phyloP scores from a whole-genome alignment of 2,888 invertebrate genomes.

The Liopterus haemorrhoidalis region DNA sequence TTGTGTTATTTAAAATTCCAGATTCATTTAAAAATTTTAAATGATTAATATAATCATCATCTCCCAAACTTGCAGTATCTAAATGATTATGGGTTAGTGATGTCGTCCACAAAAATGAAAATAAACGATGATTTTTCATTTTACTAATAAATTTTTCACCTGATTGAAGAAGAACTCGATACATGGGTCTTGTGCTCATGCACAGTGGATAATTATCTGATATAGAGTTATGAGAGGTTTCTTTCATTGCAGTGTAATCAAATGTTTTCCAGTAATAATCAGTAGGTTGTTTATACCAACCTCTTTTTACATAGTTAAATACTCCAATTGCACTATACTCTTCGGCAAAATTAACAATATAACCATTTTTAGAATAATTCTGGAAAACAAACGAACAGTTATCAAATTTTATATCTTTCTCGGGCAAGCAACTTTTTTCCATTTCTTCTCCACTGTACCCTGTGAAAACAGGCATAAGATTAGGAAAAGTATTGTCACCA shows the following conservation, averaged over 20 bases:
- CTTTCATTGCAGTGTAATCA: slow-evolving; percentile 57
- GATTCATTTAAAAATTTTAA: slow-evolving; percentile 48
- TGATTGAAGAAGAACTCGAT: slow-evolving; percentile 62
- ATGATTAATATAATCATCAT: too few relatives aligned
- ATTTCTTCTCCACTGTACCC: slow-evolving; percentile 61
- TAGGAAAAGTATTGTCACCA: slow-evolving; percentile 84
- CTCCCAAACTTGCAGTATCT: too few relatives aligned
- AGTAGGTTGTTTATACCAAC: too few relatives aligned
- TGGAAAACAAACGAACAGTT: too few relatives aligned
- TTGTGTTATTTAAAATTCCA: slow-evolving; percentile 56
- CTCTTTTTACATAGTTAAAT: slow-evolving; percentile 67
- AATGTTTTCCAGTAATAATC: slow-evolving; percentile 74
- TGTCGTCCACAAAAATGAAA: slow-evolving; percentile 71
- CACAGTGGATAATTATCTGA: slow-evolving; percentile 58
- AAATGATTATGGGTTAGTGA: slow-evolving; percentile 72
- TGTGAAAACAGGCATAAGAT: slow-evolving; percentile 66
- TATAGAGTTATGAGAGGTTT: slow-evolving; percentile 55
- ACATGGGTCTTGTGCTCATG: slow-evolving; percentile 58
- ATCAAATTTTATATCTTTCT: slow-evolving; percentile 42
- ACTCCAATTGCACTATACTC: slow-evolving; percentile 66
- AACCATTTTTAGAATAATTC: too few relatives aligned
- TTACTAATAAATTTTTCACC: too few relatives aligned
- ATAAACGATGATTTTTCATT: too few relatives aligned
- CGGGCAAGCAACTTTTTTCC: slow-evolving; percentile 54
- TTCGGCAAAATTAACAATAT: slow-evolving; percentile 68